These are phyloP conservation scores for Hypena proboscidalis DNA, from an alignment of 2,888 invertebrate genomes.

Conservation along the genomic window DNA sequence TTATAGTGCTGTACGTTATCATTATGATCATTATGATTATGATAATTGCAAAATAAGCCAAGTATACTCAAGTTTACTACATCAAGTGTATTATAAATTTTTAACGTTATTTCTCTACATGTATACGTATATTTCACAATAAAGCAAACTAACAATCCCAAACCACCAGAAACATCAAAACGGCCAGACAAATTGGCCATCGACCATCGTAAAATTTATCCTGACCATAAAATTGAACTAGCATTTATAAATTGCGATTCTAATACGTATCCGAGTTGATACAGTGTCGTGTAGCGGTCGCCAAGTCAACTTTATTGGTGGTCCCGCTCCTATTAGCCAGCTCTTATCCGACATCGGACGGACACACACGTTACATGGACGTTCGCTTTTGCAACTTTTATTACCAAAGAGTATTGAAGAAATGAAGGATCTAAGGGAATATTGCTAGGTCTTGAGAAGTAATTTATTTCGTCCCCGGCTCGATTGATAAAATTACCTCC, in stretches of 20 bases:
- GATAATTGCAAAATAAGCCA: too few species aligned
- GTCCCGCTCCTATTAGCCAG: conserved; percentile 55
- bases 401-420: conserved; percentile 26
- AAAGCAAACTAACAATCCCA: conserved; percentile 10
- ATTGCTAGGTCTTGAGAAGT: too few species aligned
- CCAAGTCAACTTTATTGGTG: conserved; percentile 53
- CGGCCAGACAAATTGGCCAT: conserved; percentile 15
- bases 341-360: conserved; percentile 55
- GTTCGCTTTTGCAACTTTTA: conserved; percentile 43
- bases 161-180: conserved; percentile 18
- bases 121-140: too few species aligned
- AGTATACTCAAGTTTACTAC: too few species aligned
- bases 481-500: too few species aligned
- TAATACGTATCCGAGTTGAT: conserved; percentile 42
- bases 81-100: too few species aligned
- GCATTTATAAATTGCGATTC: conserved; percentile 61
- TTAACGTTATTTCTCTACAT: too few species aligned
- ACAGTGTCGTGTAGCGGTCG: conserved; percentile 36
- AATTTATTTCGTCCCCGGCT: too few species aligned
- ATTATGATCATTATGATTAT: too few species aligned
- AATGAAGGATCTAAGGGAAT: neutral
- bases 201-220: conserved; percentile 5
- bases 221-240: conserved; percentile 53
- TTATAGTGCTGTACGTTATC: too few species aligned
- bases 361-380: conserved; percentile 47